Conservation (phyloP, 2,113 vertebrate species). For the Thunnus maccoyii region DNA sequence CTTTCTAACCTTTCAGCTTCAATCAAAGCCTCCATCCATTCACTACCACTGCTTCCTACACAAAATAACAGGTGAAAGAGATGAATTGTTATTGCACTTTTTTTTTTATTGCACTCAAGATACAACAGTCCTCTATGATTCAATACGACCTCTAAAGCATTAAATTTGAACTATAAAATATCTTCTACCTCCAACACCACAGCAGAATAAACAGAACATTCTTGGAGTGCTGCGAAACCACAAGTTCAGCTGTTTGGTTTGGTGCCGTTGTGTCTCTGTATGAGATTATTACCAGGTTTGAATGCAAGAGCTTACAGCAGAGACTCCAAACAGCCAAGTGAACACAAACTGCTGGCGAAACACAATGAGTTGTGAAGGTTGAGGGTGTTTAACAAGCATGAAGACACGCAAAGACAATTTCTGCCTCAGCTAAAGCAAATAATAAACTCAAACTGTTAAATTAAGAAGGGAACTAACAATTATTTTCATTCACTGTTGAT, state of each 20-base stretch:
- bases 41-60: background rate
- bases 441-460: background rate
- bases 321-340: slow-evolving; percentile 18
- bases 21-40: background rate
- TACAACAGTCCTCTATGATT: slow-evolving; percentile 80
- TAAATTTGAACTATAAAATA: slow-evolving; percentile 47
- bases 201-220: slow-evolving; percentile 62
- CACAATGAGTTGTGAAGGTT: slow-evolving; percentile 11
- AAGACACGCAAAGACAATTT: background rate
- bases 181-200: slow-evolving; percentile 52
- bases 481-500: background rate
- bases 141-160: slow-evolving; percentile 62
- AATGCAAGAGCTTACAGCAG: slow-evolving; percentile 28
- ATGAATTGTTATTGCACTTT: slow-evolving; percentile 76
- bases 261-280: slow-evolving; percentile 4
- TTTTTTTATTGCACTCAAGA: slow-evolving; percentile 85
- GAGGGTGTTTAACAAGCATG: slow-evolving; percentile 2
- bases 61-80: slow-evolving; percentile 18
- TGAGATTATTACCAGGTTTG: slow-evolving; percentile 23
- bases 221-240: slow-evolving; percentile 37
- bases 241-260: slow-evolving; percentile 34
- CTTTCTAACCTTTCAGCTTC: background rate
- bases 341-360: slow-evolving; percentile 20
- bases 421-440: background rate
- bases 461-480: background rate